Percentiles rank a stretch among this genome's conserved stretches.
phyloP scores from a whole-genome alignment of 2,797 vertebrate species.

The Smutsia gigantea region DNA sequence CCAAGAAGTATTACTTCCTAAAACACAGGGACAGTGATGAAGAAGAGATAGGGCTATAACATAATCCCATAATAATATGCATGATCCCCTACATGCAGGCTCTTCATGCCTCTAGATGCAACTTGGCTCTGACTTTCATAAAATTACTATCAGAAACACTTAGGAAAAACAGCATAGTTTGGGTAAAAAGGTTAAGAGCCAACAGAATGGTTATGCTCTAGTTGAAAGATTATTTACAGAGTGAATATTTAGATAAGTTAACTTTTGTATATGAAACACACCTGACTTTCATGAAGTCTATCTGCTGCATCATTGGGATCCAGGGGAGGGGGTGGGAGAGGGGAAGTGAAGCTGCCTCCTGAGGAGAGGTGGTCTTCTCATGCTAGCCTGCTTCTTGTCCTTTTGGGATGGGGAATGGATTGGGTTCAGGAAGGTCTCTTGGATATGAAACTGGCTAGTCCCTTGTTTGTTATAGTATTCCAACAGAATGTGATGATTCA shows the following conservation, averaged over 20 bases:
- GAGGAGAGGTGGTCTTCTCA: neutral
- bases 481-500: neutral
- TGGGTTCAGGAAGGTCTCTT: neutral
- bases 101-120: neutral
- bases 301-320: neutral
- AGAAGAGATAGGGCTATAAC: neutral
- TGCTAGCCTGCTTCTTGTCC: neutral
- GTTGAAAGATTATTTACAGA: neutral
- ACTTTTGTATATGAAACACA: neutral
- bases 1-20: neutral
- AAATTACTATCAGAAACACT: neutral
- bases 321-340: accelerated
- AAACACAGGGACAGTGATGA: neutral
- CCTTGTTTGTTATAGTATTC: neutral
- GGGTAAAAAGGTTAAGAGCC: neutral
- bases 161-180: neutral
- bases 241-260: neutral
- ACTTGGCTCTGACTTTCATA: neutral
- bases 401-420: neutral
- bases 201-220: neutral
- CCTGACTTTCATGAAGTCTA: neutral
- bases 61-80: too few species aligned
- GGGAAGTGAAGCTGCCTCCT: neutral
- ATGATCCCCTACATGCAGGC: accelerated
- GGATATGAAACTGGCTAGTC: neutral